phyloP scores from a whole-genome alignment of 2,888 invertebrate species.

The Ethmia dodecea region DNA sequence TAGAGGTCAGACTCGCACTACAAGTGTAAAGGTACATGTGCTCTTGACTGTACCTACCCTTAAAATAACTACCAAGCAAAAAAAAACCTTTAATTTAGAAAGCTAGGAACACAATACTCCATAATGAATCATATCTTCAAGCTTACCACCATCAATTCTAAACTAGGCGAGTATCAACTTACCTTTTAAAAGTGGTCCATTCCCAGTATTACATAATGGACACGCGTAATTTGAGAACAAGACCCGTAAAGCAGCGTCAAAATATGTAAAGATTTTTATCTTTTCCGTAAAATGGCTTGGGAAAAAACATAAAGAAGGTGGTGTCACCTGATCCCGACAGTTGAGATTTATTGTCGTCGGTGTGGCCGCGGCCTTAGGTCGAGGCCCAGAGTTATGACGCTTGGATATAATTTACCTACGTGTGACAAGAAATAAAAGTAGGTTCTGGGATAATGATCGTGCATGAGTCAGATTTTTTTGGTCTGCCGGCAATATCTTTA shows the following conservation, averaged over 20 bases:
- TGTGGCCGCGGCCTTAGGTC: slow-evolving; percentile 75
- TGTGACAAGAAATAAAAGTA: slow-evolving; percentile 57
- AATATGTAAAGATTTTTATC: slow-evolving; percentile 79
- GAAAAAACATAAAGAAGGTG: slow-evolving; percentile 79
- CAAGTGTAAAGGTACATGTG: too few relatives aligned
- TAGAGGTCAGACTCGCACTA: too few relatives aligned
- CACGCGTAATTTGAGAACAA: slow-evolving; percentile 74
- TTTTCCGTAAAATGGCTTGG: slow-evolving; percentile 77
- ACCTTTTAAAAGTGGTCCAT: slow-evolving; percentile 49
- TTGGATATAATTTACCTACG: slow-evolving; percentile 62
- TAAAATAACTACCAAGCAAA: too few relatives aligned
- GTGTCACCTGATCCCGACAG: slow-evolving; percentile 78
- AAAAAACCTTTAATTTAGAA: too few relatives aligned
- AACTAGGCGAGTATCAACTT: too few relatives aligned
- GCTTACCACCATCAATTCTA: too few relatives aligned
- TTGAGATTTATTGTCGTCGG: slow-evolving; percentile 62
- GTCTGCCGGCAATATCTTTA: too few relatives aligned
- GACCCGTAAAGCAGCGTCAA: slow-evolving; percentile 72
- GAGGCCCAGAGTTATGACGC: slow-evolving; percentile 64
- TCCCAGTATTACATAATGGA: slow-evolving; percentile 70
- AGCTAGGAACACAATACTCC: too few relatives aligned
- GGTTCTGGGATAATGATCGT: slow-evolving; percentile 43
- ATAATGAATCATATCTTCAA: too few relatives aligned
- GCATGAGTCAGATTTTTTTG: slow-evolving; percentile 23
- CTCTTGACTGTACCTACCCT: too few relatives aligned